These are phyloP conservation scores for Drosophila merina DNA, from an alignment of 2,888 invertebrate genomes.

Conservation along the genomic window DNA sequence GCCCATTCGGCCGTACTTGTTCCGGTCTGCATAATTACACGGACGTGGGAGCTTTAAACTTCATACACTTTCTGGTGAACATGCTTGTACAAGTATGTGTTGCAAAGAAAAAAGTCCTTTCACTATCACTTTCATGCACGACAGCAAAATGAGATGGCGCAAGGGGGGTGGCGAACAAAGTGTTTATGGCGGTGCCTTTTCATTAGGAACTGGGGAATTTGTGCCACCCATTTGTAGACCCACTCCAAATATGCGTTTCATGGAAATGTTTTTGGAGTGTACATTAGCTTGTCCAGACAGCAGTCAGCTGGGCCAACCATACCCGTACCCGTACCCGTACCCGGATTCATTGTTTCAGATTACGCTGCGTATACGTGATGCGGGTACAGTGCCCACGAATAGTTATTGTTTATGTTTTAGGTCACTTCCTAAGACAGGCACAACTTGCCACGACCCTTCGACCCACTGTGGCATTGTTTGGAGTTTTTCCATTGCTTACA, in stretches of 20 bases:
- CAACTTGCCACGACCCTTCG: background rate
- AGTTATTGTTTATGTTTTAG: conserved; percentile 7
- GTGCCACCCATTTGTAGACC: conserved; percentile 11
- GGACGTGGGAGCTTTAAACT: conserved; percentile 38
- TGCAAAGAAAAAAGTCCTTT: conserved; percentile 40
- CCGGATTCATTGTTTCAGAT: conserved; percentile 45
- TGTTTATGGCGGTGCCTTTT: conserved; percentile 48
- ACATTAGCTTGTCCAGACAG: conserved; percentile 43
- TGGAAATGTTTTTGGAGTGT: conserved; percentile 48
- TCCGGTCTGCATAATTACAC: conserved; percentile 44
- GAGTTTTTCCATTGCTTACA: conserved; percentile 38
- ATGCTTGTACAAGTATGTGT: conserved; percentile 1
- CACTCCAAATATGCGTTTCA: conserved; percentile 29
- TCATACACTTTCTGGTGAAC: conserved; percentile 6
- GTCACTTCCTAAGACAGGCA: conserved; percentile 2
- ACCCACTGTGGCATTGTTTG: conserved; percentile 27
- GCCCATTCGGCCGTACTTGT: conserved; percentile 7
- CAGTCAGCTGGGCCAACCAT: conserved; percentile 31
- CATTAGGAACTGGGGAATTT: conserved; percentile 50
- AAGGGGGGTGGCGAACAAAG: conserved; percentile 31
- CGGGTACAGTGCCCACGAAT: conserved; percentile 20
- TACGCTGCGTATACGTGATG: conserved; percentile 50
- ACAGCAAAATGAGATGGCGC: conserved; percentile 2
- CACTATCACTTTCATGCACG: conserved; percentile 65
- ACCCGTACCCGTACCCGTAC: conserved; percentile 21